These are phyloP conservation scores for Phanerotoma sp. DNA, from an alignment of 2,888 invertebrate species.

Conservation along the genomic window DNA sequence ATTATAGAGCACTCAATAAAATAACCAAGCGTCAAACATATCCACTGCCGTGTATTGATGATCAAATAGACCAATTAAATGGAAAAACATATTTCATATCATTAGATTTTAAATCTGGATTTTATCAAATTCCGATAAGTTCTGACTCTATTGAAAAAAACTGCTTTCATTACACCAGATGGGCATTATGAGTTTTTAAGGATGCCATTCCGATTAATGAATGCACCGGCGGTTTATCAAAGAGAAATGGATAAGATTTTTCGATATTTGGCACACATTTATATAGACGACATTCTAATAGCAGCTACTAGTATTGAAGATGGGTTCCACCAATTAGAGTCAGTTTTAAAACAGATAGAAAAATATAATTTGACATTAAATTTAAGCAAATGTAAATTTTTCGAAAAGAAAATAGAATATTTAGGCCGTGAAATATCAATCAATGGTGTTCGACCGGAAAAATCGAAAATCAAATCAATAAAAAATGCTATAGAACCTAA, in stretches of 20 bases:
- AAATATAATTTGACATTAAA: slow-evolving; percentile 36
- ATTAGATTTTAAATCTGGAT: slow-evolving; percentile 44
- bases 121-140: slow-evolving; percentile 46
- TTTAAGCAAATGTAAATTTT: slow-evolving; percentile 34
- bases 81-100: slow-evolving; percentile 41
- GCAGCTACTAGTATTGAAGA: slow-evolving; percentile 31
- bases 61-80: slow-evolving; percentile 43
- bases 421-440: slow-evolving; percentile 5
- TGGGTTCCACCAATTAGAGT: slow-evolving; percentile 29
- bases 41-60: slow-evolving; percentile 49
- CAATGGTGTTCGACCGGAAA: background rate
- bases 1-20: slow-evolving; percentile 41
- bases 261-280: slow-evolving; percentile 31
- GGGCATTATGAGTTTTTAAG: slow-evolving; percentile 49
- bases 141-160: slow-evolving; percentile 40
- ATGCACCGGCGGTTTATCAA: slow-evolving; percentile 47
- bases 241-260: slow-evolving; percentile 43
- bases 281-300: slow-evolving; percentile 40
- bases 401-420: slow-evolving; percentile 23
- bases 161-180: slow-evolving; percentile 50
- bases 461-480: slow-evolving; percentile 7
- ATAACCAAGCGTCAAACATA: slow-evolving; percentile 43
- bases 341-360: slow-evolving; percentile 31
- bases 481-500: background rate
- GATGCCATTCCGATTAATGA: slow-evolving; percentile 51